Base-by-base conservation (phyloP, 2,888 invertebrate species). In the Blera fallax region DNA sequence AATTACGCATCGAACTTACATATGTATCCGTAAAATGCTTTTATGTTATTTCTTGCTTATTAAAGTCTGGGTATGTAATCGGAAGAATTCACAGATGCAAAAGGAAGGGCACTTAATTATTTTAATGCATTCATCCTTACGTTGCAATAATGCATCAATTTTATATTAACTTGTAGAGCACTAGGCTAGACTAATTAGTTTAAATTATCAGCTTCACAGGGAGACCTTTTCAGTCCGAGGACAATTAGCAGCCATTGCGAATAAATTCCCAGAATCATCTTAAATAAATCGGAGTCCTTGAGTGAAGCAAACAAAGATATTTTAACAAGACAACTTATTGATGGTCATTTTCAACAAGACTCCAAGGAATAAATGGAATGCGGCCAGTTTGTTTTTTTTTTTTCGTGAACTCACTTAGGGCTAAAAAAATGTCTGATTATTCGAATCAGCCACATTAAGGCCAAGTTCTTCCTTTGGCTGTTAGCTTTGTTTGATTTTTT, bases 301-400 rank as follows among this genome's bases (percentile, higher is more conserved):
- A 7, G 34, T 27, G 32, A 10, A 52, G 3, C 32, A 69, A 64
- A 81, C 62, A 74, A 62, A 69, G 60, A 56, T 37, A 40, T 69
- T 74, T 81, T 48, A 60, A 52, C 65, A 74, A 69, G 43, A 37
- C 40, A 18, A 37, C 52, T 79, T 58, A 45, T 32, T 79, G 73
- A 65, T 72, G 56, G 14, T 16, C 48, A 29, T 52, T 43, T 52
- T 27, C 24, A 45, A 67, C 52, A 32, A 65, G 58, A 7, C 16
- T 14, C 37, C 34, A 54, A 79, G 64, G 37, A 29, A 29, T 14
- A 18, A 60, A 27, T n/a, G 67, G 80, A 81, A 81, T 81, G 81
- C 62, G 60, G 67, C 40, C 48, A 29, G 7, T 43, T 40, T 48
- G 27, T 16, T 24, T 3, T 48, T 45, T 56, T 40, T 29, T 0